Evolutionary conservation across 2,888 invertebrate species (phyloP), one percentile per base, ranked within the genome.

Genomic region (Gisinianus flammeolus): DNA sequence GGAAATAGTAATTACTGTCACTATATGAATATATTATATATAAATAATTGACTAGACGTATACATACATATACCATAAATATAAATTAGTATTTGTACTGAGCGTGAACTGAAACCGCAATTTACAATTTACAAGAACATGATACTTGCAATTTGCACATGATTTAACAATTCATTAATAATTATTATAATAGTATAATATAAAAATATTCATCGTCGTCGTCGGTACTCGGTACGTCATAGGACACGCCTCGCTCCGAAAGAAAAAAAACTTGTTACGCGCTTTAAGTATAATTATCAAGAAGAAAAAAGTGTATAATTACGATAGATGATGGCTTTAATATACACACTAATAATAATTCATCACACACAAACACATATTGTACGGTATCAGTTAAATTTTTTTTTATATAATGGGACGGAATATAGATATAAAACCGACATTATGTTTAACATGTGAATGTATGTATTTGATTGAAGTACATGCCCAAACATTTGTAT

Each of bases 61-160:
- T 58, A 58, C 58, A 24, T 58, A n/a, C 24, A n/a, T 2, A 58
- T 24, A n/a, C 22, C 24, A 8, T 58, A n/a, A 58, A 58, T n/a
- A n/a, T 58, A n/a, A 2, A n/a, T 44, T 58, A 58, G 22, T 24
- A 58, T 58, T 58, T 58, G n/a, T 58, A 58, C 56, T 56, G 56
- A 56, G 56, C 56, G 56, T n/a, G 44, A 44, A 44, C 44, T 44
- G 44, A 44, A 35, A 35, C 35, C 35, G 35, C 44, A 44, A 44
- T 44, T 44, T 44, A 44, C 44, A 44, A 44, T 44, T 12, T 44
- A 44, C 44, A 19, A 44, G 12, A 35, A 44, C 44, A 19, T 44
- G 12, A 2, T 44, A 44, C 19, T 44, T 44, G 44, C 44, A 19
- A 44, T 44, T 44, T 44, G 44, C 44, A 44, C 44, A 44, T 19